Evolutionary conservation across 2,797 vertebrate species (phyloP).

Genomic region (Pipistrellus kuhlii): DNA sequence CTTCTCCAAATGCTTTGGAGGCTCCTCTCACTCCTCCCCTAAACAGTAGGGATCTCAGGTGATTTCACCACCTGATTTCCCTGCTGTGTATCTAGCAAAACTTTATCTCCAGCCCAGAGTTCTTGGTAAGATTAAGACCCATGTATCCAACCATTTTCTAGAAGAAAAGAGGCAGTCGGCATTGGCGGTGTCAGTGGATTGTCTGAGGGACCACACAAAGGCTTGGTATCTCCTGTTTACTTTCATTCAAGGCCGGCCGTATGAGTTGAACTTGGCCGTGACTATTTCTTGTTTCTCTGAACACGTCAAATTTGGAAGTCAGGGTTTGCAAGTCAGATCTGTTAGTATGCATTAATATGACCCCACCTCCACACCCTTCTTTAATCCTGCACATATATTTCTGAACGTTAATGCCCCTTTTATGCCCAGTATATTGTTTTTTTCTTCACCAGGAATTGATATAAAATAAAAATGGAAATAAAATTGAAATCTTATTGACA

Average conservation of each 20-base stretch:
- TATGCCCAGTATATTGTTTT: neutral
- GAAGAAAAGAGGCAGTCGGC: neutral
- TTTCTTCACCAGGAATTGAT: neutral
- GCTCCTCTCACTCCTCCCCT: neutral
- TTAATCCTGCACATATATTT: neutral
- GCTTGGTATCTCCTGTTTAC: neutral
- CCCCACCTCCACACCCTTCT: neutral
- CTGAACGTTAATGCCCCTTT: neutral
- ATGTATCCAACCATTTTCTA: neutral
- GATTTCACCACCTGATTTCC: too few relatives aligned
- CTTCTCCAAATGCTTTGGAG: neutral
- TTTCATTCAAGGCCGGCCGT: neutral
- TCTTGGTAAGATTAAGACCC: neutral
- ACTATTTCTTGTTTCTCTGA: neutral
- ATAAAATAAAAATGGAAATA: conserved; percentile 33
- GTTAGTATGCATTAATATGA: neutral
- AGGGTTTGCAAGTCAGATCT: neutral
- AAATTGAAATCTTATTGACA: conserved; percentile 21
- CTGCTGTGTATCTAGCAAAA: neutral
- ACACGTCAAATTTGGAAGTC: neutral
- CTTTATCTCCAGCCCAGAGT: conserved; percentile 7
- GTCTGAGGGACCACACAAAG: neutral
- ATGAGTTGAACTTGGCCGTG: neutral
- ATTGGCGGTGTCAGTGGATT: neutral
- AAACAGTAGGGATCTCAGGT: too few relatives aligned